These are phyloP conservation scores for Phorcus lineatus DNA, from an alignment of 2,888 invertebrate genomes.

Conservation along the genomic window DNA sequence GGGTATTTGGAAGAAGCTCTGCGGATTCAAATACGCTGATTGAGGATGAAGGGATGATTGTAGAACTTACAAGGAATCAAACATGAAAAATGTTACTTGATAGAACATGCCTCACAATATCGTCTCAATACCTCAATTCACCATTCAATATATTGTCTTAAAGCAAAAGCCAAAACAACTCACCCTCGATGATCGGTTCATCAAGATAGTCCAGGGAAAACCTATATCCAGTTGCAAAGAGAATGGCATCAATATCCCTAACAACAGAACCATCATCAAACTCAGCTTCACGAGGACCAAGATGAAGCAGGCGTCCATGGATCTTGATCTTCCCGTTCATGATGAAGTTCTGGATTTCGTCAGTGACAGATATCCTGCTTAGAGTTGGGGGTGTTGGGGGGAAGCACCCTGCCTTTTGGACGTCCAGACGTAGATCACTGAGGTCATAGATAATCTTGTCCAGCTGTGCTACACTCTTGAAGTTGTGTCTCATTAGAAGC, in stretches of 20 bases:
- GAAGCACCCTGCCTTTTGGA: background rate
- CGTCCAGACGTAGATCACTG: background rate
- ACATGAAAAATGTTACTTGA: too few species aligned
- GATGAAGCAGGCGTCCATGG: constrained; percentile 63
- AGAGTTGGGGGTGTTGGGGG: background rate
- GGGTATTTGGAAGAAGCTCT: too few species aligned
- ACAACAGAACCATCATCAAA: constrained; percentile 67
- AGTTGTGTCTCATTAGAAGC: background rate
- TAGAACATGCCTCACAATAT: too few species aligned
- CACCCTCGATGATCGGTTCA: background rate
- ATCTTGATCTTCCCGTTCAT: constrained; percentile 72
- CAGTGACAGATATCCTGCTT: constrained; percentile 66
- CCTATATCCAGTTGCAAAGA: constrained; percentile 76
- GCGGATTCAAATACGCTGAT: too few species aligned
- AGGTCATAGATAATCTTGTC: background rate
- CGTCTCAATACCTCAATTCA: too few species aligned
- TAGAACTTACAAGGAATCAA: too few species aligned
- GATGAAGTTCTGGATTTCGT: constrained; percentile 76
- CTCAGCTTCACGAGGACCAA: constrained; percentile 58
- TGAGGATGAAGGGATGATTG: too few species aligned
- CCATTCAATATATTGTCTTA: too few species aligned
- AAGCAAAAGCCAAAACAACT: background rate
- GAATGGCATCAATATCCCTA: constrained; percentile 67
- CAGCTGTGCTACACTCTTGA: background rate
- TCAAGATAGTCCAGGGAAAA: background rate